These are phyloP conservation scores for Meloe dianella DNA, from an alignment of 2,888 invertebrate species.

Conservation along the genomic window DNA sequence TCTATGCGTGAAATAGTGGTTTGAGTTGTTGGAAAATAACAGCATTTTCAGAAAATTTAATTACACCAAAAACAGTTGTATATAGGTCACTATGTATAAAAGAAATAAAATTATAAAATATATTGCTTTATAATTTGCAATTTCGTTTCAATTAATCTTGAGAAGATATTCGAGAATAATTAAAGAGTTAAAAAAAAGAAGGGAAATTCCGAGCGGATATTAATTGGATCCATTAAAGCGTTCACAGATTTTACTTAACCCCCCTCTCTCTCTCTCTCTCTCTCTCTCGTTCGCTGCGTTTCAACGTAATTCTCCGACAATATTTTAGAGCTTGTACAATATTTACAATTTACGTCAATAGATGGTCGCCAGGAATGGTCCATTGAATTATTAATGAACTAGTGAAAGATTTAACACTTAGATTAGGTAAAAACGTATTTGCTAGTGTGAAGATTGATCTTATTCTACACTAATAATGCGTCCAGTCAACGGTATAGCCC, in stretches of 20 bases:
- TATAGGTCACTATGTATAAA: neutral
- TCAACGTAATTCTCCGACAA: neutral
- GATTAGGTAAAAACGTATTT: conserved; percentile 1
- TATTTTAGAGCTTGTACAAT: neutral
- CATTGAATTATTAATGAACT: neutral
- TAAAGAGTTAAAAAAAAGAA: neutral
- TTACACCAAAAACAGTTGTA: neutral
- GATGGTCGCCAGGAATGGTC: neutral
- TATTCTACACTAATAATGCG: too few relatives aligned
- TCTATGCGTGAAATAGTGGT: too few relatives aligned
- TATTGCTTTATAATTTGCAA: neutral
- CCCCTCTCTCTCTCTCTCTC: neutral
- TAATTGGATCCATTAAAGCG: neutral
- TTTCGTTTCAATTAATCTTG: neutral
- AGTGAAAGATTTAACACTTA: neutral
- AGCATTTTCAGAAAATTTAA: conserved; percentile 4
- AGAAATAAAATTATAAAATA: neutral
- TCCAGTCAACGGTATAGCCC: too few relatives aligned
- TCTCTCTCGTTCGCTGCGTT: too few relatives aligned
- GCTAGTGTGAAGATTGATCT: neutral
- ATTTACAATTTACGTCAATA: neutral
- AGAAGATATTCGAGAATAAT: neutral
- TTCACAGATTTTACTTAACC: neutral
- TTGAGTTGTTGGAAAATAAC: too few relatives aligned
- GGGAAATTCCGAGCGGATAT: neutral